These are phyloP conservation scores for Ceyx erithaca DNA, from an alignment of 2,797 vertebrate genomes.

Conservation along the genomic window DNA sequence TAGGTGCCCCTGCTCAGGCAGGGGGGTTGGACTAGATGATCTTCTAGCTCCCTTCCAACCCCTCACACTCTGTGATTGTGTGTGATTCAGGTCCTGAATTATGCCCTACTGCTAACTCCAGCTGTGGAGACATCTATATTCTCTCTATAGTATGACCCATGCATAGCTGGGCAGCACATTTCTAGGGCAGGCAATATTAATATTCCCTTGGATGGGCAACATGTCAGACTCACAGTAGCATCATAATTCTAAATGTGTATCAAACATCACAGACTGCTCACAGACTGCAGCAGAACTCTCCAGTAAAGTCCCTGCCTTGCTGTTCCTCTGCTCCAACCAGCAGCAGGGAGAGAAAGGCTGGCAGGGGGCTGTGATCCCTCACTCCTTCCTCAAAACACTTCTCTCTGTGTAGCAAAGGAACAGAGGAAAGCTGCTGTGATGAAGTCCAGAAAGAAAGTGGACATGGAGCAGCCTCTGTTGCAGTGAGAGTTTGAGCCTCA, in stretches of 20 bases:
- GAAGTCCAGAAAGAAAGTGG: neutral
- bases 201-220: neutral
- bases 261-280: neutral
- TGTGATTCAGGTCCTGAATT: neutral
- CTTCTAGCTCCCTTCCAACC: too few species aligned
- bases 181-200: neutral
- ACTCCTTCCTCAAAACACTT: neutral
- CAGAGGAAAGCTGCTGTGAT: neutral
- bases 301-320: neutral
- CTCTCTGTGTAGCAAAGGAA: neutral
- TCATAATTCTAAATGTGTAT: neutral
- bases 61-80: too few species aligned
- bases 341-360: neutral
- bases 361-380: neutral
- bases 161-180: neutral
- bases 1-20: too few species aligned
- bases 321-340: neutral
- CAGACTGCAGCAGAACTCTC: neutral
- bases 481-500: neutral
- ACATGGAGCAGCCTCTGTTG: fast-evolving
- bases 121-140: neutral
- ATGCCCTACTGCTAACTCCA: neutral
- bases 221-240: neutral
- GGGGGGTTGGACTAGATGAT: too few species aligned
- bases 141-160: neutral